Evolutionary conservation across 2,888 invertebrate genomes (phyloP).

Genomic region (Cordilura impudica): DNA sequence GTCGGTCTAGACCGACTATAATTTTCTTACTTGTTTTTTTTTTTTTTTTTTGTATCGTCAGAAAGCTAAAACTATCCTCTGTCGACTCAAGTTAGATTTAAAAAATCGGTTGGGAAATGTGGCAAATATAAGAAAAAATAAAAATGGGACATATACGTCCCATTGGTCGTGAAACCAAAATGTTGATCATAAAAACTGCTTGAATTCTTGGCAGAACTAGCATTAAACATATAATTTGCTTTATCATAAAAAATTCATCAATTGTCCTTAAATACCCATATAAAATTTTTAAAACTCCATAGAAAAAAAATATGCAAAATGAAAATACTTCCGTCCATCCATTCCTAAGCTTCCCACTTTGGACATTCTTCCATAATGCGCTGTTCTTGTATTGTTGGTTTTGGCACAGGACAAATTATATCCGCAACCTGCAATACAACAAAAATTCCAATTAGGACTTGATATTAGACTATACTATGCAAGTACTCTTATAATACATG

Average conservation of each 20-base stretch:
- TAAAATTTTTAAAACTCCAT: neutral
- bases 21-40: too few species aligned
- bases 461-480: neutral
- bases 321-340: conserved; percentile 90
- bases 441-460: neutral
- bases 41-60: too few species aligned
- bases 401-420: conserved; percentile 85
- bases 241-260: neutral
- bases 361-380: conserved; percentile 93
- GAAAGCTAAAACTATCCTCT: too few species aligned
- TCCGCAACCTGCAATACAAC: conserved; percentile 82
- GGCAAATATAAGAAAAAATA: too few species aligned
- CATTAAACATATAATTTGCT: neutral
- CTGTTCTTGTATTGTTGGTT: conserved; percentile 88
- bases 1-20: too few species aligned
- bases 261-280: conserved; percentile 24
- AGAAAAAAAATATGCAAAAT: conserved; percentile 6
- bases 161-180: too few species aligned
- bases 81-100: too few species aligned
- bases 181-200: neutral
- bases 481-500: conserved; percentile 45
- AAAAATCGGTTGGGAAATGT: too few species aligned
- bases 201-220: neutral
- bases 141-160: too few species aligned
- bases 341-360: conserved; percentile 90